phyloP scores from a whole-genome alignment of 2,797 vertebrate species.

The Clarias fuscus region DNA sequence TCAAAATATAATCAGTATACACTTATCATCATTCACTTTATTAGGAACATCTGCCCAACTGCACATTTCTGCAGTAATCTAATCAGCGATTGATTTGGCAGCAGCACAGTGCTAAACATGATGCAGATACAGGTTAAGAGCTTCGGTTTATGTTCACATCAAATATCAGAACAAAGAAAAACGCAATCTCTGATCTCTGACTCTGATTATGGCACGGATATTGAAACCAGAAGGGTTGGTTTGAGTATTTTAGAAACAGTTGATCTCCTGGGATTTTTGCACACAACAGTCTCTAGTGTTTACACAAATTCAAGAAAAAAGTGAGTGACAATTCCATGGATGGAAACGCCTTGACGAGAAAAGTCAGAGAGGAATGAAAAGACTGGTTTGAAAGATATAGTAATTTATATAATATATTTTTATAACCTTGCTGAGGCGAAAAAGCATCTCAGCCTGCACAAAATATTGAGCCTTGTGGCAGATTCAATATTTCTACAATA shows the following conservation, averaged over 20 bases:
- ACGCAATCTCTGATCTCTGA: not conserved
- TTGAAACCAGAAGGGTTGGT: not conserved
- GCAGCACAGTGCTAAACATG: not conserved
- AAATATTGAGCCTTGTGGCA: not conserved
- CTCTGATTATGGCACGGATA: not conserved
- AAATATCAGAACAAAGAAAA: not conserved
- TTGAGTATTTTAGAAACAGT: not conserved
- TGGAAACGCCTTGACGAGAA: not conserved
- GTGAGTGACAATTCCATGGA: not conserved
- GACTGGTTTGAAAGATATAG: not conserved
- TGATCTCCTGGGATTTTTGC: not conserved
- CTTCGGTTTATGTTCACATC: not conserved
- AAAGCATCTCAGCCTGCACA: not conserved
- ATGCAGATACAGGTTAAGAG: not conserved
- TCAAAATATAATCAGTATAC: not conserved
- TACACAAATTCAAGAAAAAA: not conserved
- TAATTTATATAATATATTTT: not conserved
- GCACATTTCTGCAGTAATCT: not conserved
- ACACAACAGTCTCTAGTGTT: not conserved
- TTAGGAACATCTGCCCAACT: not conserved
- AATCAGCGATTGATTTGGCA: not conserved
- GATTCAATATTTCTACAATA: not conserved
- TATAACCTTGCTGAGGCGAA: not conserved
- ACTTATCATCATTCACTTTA: not conserved
- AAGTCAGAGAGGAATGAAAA: not conserved